These are phyloP conservation scores for Channa argus DNA, from an alignment of 2,113 vertebrate genomes.

Conservation along the genomic window DNA sequence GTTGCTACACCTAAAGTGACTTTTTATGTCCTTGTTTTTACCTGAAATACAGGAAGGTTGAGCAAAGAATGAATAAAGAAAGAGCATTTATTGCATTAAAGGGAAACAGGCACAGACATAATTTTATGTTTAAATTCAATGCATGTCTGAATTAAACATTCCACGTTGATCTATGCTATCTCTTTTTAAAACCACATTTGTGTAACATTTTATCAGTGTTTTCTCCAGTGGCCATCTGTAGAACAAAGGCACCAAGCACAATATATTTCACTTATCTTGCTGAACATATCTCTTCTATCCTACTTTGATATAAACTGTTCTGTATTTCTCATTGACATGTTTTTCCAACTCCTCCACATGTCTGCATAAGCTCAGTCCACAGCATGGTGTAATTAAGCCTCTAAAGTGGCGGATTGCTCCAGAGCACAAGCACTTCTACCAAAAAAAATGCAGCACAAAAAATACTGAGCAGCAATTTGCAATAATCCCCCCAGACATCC, in stretches of 20 bases:
- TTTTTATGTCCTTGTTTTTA: not conserved
- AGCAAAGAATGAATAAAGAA: not conserved
- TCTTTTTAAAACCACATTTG: conserved; percentile 21
- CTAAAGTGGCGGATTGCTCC: conserved; percentile 74
- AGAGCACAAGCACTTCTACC: conserved; percentile 59
- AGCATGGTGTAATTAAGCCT: conserved; percentile 75
- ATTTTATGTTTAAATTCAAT: conserved; percentile 42
- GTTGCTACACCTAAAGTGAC: conserved; percentile 64
- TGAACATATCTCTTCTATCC: conserved; percentile 36
- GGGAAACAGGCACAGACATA: not conserved
- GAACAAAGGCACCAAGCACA: conserved; percentile 64
- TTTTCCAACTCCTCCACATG: conserved; percentile 63
- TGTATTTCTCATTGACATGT: conserved; percentile 64
- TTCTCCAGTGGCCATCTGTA: conserved; percentile 28
- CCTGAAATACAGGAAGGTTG: not conserved
- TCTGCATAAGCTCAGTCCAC: conserved; percentile 64
- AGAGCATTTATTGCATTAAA: not conserved
- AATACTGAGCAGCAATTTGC: conserved; percentile 75
- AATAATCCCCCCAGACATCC: conserved; percentile 77
- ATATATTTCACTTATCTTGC: conserved; percentile 24
- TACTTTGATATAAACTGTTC: conserved; percentile 52
- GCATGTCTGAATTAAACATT: conserved; percentile 32
- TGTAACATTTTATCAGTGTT: conserved; percentile 30
- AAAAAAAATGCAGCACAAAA: conserved; percentile 57
- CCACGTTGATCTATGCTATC: not conserved